Conservation (phyloP, 2,113 vertebrate species). For the Vulpes ferrilata region DNA sequence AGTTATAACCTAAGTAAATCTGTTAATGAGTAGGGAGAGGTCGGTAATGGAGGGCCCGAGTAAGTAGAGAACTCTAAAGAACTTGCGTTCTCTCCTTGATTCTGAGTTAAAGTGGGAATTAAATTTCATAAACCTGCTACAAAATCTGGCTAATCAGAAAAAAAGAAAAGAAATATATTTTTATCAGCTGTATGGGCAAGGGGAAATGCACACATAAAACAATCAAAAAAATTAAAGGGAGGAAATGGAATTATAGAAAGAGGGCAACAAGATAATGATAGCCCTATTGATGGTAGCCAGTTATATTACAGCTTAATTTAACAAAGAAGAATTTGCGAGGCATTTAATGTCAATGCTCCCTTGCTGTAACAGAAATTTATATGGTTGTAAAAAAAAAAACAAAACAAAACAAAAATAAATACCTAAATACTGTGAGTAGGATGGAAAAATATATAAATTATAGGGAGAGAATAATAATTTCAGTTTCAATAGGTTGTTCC, state of each 20-base stretch:
- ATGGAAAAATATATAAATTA: slow-evolving; percentile 52
- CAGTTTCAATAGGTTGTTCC: background rate
- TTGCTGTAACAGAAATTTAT: background rate
- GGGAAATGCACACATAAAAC: background rate
- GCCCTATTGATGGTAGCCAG: background rate
- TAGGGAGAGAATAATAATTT: slow-evolving; percentile 32
- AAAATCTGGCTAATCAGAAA: slow-evolving; percentile 31
- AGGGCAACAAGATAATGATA: background rate
- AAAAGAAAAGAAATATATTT: background rate
- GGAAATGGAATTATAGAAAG: background rate
- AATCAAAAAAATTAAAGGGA: background rate
- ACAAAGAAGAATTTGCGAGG: background rate
- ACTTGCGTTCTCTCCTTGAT: background rate
- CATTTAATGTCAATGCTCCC: background rate
- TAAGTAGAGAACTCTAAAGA: background rate
- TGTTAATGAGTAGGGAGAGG: background rate
- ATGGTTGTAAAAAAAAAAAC: background rate
- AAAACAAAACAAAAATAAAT: slow-evolving; percentile 35
- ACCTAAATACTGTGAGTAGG: slow-evolving; percentile 56
- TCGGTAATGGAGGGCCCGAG: background rate
- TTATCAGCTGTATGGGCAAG: background rate
- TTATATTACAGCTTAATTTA: background rate
- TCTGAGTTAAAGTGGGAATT: background rate
- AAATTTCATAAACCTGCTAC: slow-evolving; percentile 11
- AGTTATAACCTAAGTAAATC: background rate